Conservation (phyloP, 2,113 vertebrate species). For the Oplegnathus fasciatus region DNA sequence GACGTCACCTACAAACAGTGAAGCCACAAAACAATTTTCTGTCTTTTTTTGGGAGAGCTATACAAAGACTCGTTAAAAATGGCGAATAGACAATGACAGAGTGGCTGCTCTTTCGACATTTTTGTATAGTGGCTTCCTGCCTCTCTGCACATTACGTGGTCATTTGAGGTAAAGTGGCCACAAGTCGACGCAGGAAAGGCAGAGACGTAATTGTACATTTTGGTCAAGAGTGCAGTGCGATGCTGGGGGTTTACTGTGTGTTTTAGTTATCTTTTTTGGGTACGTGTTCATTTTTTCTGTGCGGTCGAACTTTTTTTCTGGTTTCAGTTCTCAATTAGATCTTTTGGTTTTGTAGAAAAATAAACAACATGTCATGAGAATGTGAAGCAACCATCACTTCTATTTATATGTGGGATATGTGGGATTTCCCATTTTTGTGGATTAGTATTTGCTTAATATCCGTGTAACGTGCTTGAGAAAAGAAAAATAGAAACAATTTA, state of each 20-base stretch:
- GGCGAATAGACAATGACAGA: constrained; percentile 71
- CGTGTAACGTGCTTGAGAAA: constrained; percentile 10
- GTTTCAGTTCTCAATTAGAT: background rate
- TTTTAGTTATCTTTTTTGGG: constrained; percentile 52
- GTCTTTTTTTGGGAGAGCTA: constrained; percentile 41
- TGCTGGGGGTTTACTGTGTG: constrained; percentile 47
- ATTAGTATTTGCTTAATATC: background rate
- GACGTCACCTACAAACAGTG: constrained; percentile 62
- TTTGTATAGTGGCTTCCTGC: constrained; percentile 68
- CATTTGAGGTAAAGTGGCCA: constrained; percentile 76
- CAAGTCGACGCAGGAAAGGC: constrained; percentile 62
- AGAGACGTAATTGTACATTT: constrained; percentile 73
- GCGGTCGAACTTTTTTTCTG: constrained; percentile 48
- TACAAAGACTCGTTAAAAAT: constrained; percentile 54
- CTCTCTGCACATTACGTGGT: constrained; percentile 65
- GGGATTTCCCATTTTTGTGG: background rate
- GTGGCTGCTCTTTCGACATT: constrained; percentile 59
- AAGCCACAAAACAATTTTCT: constrained; percentile 40
- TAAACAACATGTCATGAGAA: constrained; percentile 38
- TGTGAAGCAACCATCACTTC: constrained; percentile 24
- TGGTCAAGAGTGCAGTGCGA: constrained; percentile 42
- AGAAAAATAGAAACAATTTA: constrained; percentile 17
- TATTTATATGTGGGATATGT: constrained; percentile 5
- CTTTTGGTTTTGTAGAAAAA: constrained; percentile 41
- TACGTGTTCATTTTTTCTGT: constrained; percentile 25